phyloP scores from a whole-genome alignment of 37 sponge, comb jelly and placozoan species.

The Tethya wilhelma region DNA sequence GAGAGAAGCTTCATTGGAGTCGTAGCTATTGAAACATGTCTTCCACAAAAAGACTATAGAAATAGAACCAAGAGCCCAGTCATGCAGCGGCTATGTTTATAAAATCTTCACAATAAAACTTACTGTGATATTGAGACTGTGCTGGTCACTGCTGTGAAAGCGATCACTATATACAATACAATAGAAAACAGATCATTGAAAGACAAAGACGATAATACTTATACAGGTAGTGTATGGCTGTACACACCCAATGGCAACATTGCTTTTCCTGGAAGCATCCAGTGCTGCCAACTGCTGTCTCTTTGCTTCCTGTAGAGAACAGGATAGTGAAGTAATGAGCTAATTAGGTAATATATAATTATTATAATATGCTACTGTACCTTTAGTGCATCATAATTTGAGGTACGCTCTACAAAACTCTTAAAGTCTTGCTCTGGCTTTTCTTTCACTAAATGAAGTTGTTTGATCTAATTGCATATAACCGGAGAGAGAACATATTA shows the following conservation, averaged over 20 bases:
- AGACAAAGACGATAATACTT: not conserved
- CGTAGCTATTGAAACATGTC: conserved; percentile 73
- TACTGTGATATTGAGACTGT: conserved; percentile 67
- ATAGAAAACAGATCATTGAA: not conserved
- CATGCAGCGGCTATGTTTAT: not conserved
- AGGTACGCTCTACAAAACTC: conserved; percentile 63
- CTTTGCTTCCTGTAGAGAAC: conserved; percentile 52
- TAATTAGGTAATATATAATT: not conserved
- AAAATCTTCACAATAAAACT: conserved; percentile 3
- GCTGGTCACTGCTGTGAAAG: conserved; percentile 26
- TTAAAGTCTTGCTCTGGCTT: conserved; percentile 37
- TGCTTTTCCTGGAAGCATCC: conserved; percentile 65
- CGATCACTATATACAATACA: conserved; percentile 3
- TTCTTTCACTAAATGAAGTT: conserved; percentile 49
- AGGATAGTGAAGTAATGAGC: not conserved
- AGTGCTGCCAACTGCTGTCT: conserved; percentile 28
- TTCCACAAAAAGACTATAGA: conserved; percentile 78
- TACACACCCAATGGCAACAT: conserved; percentile 15
- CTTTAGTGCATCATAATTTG: conserved; percentile 67
- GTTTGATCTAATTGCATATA: not conserved
- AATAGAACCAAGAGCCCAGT: not conserved
- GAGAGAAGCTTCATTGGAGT: conserved; percentile 70
- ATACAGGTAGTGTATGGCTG: not conserved
- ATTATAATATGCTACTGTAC: not conserved
- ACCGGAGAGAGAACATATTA: not conserved